Base-by-base conservation (phyloP, 92 coral and sea anemone genomes). In the Epizoanthus ramosus region DNA sequence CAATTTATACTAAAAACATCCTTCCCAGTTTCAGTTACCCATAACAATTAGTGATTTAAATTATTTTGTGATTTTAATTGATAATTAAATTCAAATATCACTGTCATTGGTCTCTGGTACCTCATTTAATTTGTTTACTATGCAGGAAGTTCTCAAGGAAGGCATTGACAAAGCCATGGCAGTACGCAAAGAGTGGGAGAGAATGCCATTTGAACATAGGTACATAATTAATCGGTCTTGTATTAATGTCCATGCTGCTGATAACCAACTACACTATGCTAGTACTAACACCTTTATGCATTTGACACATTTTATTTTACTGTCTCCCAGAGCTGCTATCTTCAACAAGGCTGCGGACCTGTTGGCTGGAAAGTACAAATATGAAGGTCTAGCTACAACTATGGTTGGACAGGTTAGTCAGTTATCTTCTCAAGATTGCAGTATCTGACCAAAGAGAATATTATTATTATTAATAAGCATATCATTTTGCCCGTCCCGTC, bases 371-470 rank as follows among this genome's bases (percentile, higher is more conserved):
- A 94, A 94, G 66, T 91, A 93, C 87, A 89, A 95, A 68, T 91
- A 88, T 54, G 79, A 89, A 6, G 80, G 87, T 24, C 85, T 95
- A 35, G 98, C 98, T 9, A 87, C 93, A 3, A 95, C 98, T 1
- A 95, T 95, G 98, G 98, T 94, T 47, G 98, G 98, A 50, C 98
- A 95, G 97, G 98, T 94, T n/a, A 60, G 59, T 68, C 12, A 59
- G 57, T 56, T 33, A 53, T 6, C 47, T 3, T 58, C 8, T n/a
- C n/a, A n/a, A n/a, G n/a, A n/a, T n/a, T n/a, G n/a, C n/a, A n/a
- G n/a, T n/a, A n/a, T n/a, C n/a, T n/a, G n/a, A n/a, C n/a, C n/a
- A n/a, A n/a, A n/a, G n/a, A n/a, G n/a, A n/a, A n/a, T n/a, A n/a
- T n/a, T n/a, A n/a, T n/a, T n/a, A n/a, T n/a, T n/a, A n/a, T n/a